Evolutionary conservation across 2,797 vertebrate species (phyloP).

Genomic region (Phalanger gymnotis): DNA sequence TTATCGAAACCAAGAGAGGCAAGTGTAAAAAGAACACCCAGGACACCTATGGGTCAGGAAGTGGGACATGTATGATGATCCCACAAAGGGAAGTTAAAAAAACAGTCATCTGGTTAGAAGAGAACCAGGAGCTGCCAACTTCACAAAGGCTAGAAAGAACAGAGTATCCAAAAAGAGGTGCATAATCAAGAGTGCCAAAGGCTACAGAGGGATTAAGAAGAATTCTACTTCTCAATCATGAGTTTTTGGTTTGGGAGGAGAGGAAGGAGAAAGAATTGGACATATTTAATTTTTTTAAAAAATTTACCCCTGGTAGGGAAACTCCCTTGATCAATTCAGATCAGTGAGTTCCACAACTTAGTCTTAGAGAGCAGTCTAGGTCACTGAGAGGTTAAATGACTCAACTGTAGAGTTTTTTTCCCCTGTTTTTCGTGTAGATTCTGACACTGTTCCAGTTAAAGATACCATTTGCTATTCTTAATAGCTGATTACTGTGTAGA

Average conservation of each 20-base stretch:
- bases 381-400: not conserved
- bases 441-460: not conserved
- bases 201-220: not conserved
- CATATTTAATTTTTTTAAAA: not conserved
- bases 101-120: not conserved
- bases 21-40: not conserved
- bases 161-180: not conserved
- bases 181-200: not conserved
- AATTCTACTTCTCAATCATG: not conserved
- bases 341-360: not conserved
- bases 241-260: not conserved
- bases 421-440: not conserved
- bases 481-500: not conserved
- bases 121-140: not conserved
- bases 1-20: not conserved
- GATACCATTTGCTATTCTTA: not conserved
- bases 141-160: not conserved
- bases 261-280: not conserved
- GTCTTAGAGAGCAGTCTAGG: not conserved
- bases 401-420: not conserved
- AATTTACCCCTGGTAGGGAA: not conserved
- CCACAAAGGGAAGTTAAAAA: not conserved
- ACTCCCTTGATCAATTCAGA: not conserved
- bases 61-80: not conserved
- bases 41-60: not conserved